Conservation (phyloP, 1,140 invertebrate genomes). For the Drosophila santomea region DNA sequence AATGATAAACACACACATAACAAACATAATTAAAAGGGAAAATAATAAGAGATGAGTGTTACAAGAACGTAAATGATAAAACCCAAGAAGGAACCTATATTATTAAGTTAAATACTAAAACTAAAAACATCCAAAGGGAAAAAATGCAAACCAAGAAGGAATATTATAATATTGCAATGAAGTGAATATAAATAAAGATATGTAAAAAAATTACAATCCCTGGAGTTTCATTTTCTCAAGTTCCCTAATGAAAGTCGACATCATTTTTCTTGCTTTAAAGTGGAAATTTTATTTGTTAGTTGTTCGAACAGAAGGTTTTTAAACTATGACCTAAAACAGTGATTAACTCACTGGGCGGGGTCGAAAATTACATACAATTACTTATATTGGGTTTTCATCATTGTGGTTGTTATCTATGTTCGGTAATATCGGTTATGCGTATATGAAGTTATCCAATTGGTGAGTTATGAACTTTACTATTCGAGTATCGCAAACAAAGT, state of each 20-base stretch:
- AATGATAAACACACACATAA: slow-evolving; percentile 64
- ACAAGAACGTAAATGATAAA: slow-evolving; percentile 69
- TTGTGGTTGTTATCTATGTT: slow-evolving; percentile 39
- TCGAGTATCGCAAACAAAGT: slow-evolving; percentile 63
- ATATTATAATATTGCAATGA: slow-evolving; percentile 83
- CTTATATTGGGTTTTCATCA: slow-evolving; percentile 35
- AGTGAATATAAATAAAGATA: slow-evolving; percentile 82
- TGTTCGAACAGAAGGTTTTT: slow-evolving; percentile 58
- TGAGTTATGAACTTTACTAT: slow-evolving; percentile 60
- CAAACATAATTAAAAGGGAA: slow-evolving; percentile 51
- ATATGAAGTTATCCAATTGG: slow-evolving; percentile 38
- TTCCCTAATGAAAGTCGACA: not conserved
- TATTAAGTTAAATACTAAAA: slow-evolving; percentile 79
- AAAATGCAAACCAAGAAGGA: slow-evolving; percentile 72
- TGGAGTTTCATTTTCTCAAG: slow-evolving; percentile 1
- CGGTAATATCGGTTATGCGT: slow-evolving; percentile 49
- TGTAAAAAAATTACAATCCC: slow-evolving; percentile 64
- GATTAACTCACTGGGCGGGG: slow-evolving; percentile 53
- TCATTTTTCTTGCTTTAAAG: slow-evolving; percentile 38
- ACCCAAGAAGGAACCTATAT: slow-evolving; percentile 65
- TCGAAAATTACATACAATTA: slow-evolving; percentile 70
- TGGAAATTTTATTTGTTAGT: slow-evolving; percentile 69
- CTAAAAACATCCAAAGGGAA: slow-evolving; percentile 58
- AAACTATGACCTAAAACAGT: slow-evolving; percentile 50
- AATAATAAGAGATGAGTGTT: slow-evolving; percentile 73